Evolutionary conservation across 2,888 invertebrate genomes (phyloP), one percentile per base, ranked within the genome.

Genomic region (Salpingus planirostris): DNA sequence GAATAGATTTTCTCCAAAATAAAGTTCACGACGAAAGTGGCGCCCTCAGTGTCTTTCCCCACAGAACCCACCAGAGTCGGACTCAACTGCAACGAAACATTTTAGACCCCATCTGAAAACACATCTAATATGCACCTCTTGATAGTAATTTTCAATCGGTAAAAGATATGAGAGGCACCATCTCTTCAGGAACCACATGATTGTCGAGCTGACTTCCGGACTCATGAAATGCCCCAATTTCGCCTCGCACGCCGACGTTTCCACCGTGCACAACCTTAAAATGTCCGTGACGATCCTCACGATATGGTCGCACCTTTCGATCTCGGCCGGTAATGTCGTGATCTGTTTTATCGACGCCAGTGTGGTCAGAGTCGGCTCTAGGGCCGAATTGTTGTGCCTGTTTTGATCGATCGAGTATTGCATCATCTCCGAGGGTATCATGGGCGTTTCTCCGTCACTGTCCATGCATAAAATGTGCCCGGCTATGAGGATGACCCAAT

Each of bases 401-500:
- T 60, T 55, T 54, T 74, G 72, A 30, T 66, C 58, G 28, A 73
- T 67, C 31, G 76, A 76, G 57, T 74, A 73, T 21, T 65, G 60
- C 67, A 76, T 76, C 23, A 83, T 68, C 57, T 77, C 74, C 0
- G 69, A 55, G 1, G 82, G 82, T 42, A 83, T 76, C 47, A 78
- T 62, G 2, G 77, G 70, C 0, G 71, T 70, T 58, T 82, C 81
- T 1, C 80, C 79, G 23, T 76, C 74, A 32, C 73, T 70, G 38
- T 80, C 77, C 65, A 78, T 75, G 29, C 78, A 75, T 26, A 82
- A 58, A 2, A 78, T 68, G 54, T 78, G 74, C 47, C 85, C 86
- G 25, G 73, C 66, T 30, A 92, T 77, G 52, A 93, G 73, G 13
- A 91, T 65, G 14, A 87, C 72, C 93, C 92, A 93, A 60, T 92